Evolutionary conservation across 2,797 vertebrate species (phyloP).

Genomic region (Babyrousa celebensis): DNA sequence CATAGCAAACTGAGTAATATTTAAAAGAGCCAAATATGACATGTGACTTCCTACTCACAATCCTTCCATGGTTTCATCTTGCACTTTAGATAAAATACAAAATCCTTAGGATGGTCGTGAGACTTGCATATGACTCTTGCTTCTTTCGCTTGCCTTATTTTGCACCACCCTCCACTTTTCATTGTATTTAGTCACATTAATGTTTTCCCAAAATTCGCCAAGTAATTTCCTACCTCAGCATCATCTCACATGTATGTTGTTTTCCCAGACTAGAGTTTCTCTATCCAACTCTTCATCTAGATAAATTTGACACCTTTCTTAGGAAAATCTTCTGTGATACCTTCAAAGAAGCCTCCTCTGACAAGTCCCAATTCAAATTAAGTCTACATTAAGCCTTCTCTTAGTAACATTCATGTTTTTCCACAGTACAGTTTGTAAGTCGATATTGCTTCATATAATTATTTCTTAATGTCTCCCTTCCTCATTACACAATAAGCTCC

Average conservation of each 20-base stretch:
- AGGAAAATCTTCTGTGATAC: not conserved
- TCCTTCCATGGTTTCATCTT: not conserved
- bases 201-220: not conserved
- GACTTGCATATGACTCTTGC: not conserved
- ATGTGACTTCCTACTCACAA: not conserved
- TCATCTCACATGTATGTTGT: not conserved
- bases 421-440: not conserved
- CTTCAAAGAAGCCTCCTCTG: not conserved
- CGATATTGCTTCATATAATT: not conserved
- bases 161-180: not conserved
- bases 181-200: not conserved
- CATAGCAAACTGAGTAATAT: not conserved
- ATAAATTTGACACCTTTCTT: not conserved
- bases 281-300: not conserved
- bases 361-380: not conserved
- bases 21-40: conserved; percentile 15
- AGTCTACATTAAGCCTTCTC: not conserved
- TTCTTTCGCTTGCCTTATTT: not conserved
- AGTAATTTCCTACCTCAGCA: not conserved
- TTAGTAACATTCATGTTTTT: not conserved
- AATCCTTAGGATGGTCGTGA: not conserved
- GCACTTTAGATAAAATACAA: not conserved
- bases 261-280: not conserved
- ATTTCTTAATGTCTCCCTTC: conserved; percentile 30
- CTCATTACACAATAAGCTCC: not conserved